These are phyloP conservation scores for Delphinapterus leucas DNA, from an alignment of 2,113 vertebrate genomes.

Conservation along the genomic window DNA sequence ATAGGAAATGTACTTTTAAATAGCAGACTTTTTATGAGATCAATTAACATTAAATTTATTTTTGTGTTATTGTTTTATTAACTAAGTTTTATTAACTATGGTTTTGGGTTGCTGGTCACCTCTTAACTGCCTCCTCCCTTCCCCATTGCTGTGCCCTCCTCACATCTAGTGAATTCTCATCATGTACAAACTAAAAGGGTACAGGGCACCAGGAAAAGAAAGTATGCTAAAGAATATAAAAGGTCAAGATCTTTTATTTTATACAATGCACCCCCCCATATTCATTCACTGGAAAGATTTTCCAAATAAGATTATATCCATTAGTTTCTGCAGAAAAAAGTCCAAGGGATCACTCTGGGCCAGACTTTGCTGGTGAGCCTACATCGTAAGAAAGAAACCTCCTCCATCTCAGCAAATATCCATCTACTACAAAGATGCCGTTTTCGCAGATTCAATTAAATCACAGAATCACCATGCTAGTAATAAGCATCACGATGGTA, in stretches of 20 bases:
- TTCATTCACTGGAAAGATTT: background rate
- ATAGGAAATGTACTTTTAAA: background rate
- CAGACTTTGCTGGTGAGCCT: background rate
- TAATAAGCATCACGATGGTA: background rate
- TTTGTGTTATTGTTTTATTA: background rate
- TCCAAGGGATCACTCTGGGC: background rate
- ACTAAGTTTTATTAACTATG: background rate
- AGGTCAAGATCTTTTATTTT: background rate
- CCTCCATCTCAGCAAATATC: background rate
- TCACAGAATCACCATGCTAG: background rate
- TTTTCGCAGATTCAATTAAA: background rate
- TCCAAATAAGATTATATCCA: background rate
- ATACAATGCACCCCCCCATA: background rate
- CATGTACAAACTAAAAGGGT: background rate
- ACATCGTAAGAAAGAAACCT: background rate
- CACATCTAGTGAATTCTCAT: background rate
- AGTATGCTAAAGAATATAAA: background rate
- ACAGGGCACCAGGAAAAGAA: background rate
- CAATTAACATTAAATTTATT: background rate
- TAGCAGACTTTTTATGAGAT: background rate
- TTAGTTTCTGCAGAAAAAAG: background rate
- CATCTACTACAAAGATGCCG: background rate
- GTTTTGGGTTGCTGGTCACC: background rate
- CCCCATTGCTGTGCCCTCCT: background rate
- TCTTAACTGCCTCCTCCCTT: background rate